A percentile compares a stretch with the other conserved stretches of the same genome.
These are phyloP conservation scores for Cantharis flavilabris DNA, from an alignment of 2,888 invertebrate genomes.

Conservation along the genomic window DNA sequence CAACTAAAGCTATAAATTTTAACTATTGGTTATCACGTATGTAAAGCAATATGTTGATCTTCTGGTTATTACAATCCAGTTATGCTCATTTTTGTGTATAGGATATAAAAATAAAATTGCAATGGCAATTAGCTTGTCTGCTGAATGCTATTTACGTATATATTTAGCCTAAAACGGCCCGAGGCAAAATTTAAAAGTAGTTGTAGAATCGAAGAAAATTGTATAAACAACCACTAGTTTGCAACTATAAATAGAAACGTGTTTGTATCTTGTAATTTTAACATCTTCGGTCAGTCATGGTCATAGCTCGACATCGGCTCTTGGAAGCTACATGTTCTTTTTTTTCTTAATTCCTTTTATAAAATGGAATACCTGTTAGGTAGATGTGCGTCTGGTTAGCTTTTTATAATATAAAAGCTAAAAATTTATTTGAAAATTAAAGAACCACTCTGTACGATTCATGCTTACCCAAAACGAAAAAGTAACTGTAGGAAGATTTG, in stretches of 20 bases:
- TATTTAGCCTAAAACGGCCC: constrained; percentile 26
- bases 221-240: constrained; percentile 29
- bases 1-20: neutral
- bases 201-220: constrained; percentile 27
- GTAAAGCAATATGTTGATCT: neutral
- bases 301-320: constrained; percentile 16
- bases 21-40: neutral
- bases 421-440: neutral
- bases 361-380: neutral
- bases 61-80: neutral
- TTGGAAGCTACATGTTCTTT: constrained; percentile 3
- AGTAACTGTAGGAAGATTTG: neutral
- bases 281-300: constrained; percentile 30
- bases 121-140: constrained; percentile 18
- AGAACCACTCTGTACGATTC: neutral
- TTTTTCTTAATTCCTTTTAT: neutral
- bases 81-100: constrained; percentile 2
- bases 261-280: constrained; percentile 31
- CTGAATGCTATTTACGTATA: constrained; percentile 23
- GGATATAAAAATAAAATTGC: neutral
- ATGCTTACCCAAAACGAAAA: neutral
- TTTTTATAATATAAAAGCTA: neutral
- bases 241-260: constrained; percentile 32
- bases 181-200: constrained; percentile 25
- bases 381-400: neutral